Conservation (phyloP, 2,113 vertebrate genomes). For the Gallinago media region DNA sequence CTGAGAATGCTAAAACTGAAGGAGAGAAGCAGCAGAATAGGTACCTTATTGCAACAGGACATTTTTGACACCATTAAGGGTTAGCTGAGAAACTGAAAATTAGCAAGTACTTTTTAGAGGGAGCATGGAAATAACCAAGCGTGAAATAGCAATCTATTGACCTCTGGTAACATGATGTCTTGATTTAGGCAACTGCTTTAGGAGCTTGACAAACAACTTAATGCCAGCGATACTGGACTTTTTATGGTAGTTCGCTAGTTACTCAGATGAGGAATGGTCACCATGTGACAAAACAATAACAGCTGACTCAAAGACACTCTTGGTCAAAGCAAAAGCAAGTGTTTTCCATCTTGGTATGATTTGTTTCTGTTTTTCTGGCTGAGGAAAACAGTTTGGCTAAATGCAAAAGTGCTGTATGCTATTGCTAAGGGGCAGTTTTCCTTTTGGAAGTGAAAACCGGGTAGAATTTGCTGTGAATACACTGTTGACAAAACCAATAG, state of each 20-base stretch:
- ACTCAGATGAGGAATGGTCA: background rate
- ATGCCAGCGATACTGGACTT: background rate
- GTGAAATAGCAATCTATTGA: background rate
- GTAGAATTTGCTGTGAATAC: background rate
- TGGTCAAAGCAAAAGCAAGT: constrained; percentile 42
- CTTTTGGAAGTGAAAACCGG: background rate
- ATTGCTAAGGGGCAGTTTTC: background rate
- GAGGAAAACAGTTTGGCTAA: background rate
- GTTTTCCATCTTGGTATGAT: background rate
- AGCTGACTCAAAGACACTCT: constrained; percentile 21
- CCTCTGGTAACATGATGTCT: constrained; percentile 21
- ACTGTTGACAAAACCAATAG: background rate
- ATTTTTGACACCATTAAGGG: background rate
- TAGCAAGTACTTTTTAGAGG: background rate
- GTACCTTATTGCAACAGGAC: background rate
- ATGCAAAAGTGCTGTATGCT: background rate
- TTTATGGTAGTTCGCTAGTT: background rate
- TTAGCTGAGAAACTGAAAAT: background rate
- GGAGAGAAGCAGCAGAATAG: background rate
- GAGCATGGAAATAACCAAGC: background rate
- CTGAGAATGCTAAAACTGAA: background rate
- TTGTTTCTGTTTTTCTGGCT: background rate
- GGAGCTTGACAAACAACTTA: constrained; percentile 30
- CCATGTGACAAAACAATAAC: constrained; percentile 33
- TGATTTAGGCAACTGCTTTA: constrained; percentile 39